Evolutionary conservation across 2,113 vertebrate genomes (phyloP).

Genomic region (Erinaceus europaeus): DNA sequence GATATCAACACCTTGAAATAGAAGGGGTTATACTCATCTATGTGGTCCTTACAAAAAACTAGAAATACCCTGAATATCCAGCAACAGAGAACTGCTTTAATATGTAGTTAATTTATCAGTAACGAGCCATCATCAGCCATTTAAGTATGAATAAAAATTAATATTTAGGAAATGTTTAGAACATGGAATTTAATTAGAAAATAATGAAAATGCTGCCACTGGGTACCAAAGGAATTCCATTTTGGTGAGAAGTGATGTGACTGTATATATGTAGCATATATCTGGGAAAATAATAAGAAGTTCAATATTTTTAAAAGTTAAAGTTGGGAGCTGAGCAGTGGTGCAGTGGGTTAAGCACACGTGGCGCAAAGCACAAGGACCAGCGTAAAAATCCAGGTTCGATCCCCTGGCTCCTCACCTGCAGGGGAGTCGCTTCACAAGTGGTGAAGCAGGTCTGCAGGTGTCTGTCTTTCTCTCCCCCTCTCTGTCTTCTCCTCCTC

Average conservation of each 20-base stretch:
- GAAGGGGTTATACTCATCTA: background rate
- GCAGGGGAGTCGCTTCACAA: too few relatives aligned
- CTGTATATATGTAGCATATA: background rate
- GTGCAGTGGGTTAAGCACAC: too few relatives aligned
- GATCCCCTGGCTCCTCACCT: too few relatives aligned
- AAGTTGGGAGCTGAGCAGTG: too few relatives aligned
- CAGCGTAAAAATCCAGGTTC: too few relatives aligned
- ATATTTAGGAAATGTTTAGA: slow-evolving; percentile 5
- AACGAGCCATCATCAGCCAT: background rate
- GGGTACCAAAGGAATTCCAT: background rate
- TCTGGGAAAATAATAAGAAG: background rate
- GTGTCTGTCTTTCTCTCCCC: too few relatives aligned
- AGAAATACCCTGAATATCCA: background rate
- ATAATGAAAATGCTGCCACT: background rate
- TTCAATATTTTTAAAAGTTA: background rate
- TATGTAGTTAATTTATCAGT: background rate
- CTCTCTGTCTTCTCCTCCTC: too few relatives aligned
- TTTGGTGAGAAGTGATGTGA: background rate
- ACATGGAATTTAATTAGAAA: slow-evolving; percentile 6
- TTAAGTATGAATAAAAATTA: background rate
- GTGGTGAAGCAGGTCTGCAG: too few relatives aligned
- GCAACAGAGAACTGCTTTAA: background rate
- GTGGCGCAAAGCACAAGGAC: too few relatives aligned
- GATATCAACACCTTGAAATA: background rate
- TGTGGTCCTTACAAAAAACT: background rate